Evolutionary conservation across 2,797 vertebrate species (phyloP).

Genomic region (Orientallactaga sibirica): DNA sequence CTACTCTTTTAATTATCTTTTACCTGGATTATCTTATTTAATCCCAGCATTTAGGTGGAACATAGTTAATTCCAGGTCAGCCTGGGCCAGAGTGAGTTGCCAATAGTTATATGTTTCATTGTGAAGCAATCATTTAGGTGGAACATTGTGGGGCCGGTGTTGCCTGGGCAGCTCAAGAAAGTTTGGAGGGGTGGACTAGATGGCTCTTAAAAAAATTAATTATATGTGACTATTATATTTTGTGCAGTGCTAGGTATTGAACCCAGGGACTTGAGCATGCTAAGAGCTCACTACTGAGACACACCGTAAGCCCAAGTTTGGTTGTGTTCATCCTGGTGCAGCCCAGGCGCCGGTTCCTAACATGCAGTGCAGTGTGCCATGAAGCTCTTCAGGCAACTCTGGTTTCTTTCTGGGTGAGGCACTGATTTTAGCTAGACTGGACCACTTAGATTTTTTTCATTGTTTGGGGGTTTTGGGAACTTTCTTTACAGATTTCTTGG

Average conservation of each 20-base stretch:
- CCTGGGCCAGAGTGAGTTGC: too few relatives aligned
- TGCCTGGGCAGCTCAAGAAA: too few relatives aligned
- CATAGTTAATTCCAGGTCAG: too few relatives aligned
- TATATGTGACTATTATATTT: neutral
- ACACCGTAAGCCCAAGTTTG: too few relatives aligned
- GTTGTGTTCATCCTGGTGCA: neutral
- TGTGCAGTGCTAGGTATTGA: neutral
- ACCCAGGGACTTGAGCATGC: neutral
- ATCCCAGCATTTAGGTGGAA: too few relatives aligned
- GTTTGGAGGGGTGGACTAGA: too few relatives aligned
- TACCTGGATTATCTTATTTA: too few relatives aligned
- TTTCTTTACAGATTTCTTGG: conserved; percentile 81
- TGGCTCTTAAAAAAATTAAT: neutral
- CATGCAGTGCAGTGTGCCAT: too few relatives aligned
- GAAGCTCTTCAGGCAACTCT: neutral
- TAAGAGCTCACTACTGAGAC: neutral
- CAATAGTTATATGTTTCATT: too few relatives aligned
- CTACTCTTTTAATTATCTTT: too few relatives aligned
- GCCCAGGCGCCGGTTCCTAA: neutral
- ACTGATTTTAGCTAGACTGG: conserved; percentile 39
- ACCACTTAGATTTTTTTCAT: conserved; percentile 40
- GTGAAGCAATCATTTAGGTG: too few relatives aligned
- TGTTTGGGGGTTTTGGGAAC: conserved; percentile 60
- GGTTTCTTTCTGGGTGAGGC: neutral
- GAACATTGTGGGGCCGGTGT: too few relatives aligned